A percentile compares a stretch with the other conserved stretches of the same genome.
These are phyloP conservation scores for Chironomus tepperi DNA, from an alignment of 1,140 invertebrate species.

Conservation along the genomic window DNA sequence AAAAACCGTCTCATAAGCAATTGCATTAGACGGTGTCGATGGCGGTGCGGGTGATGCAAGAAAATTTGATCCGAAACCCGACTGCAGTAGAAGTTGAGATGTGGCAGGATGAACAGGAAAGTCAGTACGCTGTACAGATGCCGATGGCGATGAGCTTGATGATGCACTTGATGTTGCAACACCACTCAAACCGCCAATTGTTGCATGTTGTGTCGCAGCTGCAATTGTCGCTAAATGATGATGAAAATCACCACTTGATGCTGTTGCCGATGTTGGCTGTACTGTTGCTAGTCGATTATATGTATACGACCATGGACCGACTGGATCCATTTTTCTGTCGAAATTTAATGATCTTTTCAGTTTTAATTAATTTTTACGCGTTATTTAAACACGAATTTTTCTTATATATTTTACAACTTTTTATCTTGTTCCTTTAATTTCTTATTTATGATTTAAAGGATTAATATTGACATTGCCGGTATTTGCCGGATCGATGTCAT, in stretches of 20 bases:
- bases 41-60: slow-evolving; percentile 52
- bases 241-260: slow-evolving; percentile 52
- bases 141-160: slow-evolving; percentile 29
- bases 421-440: not conserved
- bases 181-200: slow-evolving; percentile 32
- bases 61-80: slow-evolving; percentile 59
- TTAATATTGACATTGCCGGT: not conserved
- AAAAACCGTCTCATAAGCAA: slow-evolving; percentile 61
- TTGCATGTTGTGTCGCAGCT: slow-evolving; percentile 5
- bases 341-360: not conserved
- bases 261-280: slow-evolving; percentile 41
- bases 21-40: slow-evolving; percentile 29
- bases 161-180: slow-evolving; percentile 32
- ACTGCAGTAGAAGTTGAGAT: slow-evolving; percentile 52
- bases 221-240: slow-evolving; percentile 45
- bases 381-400: not conserved
- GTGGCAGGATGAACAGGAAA: slow-evolving; percentile 49
- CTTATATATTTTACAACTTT: not conserved
- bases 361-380: not conserved
- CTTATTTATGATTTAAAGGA: not conserved
- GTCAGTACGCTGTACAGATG: slow-evolving; percentile 33
- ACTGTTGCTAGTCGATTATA: slow-evolving; percentile 61
- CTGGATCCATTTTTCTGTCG: slow-evolving; percentile 55
- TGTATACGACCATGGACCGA: slow-evolving; percentile 64
- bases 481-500: not conserved